Conservation (phyloP, 2,888 invertebrate genomes). For the Ichneumoninae sp. region DNA sequence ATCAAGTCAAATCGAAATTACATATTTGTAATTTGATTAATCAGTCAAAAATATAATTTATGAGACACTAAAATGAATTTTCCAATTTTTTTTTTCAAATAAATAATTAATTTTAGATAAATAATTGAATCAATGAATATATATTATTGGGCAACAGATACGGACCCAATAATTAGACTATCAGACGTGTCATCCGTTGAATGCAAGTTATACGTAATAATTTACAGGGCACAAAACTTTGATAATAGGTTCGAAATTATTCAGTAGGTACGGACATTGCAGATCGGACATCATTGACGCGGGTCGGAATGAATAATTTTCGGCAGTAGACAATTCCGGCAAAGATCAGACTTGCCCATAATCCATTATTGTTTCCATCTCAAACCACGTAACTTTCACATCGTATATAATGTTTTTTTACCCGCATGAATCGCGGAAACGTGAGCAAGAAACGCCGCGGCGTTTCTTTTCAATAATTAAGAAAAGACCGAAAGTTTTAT, state of each 20-base stretch:
- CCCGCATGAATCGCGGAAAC: background rate
- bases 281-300: background rate
- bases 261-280: background rate
- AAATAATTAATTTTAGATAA: too few relatives aligned
- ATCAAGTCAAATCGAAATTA: too few relatives aligned
- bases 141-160: background rate
- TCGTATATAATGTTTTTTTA: background rate
- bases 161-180: background rate
- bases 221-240: background rate
- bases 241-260: background rate
- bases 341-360: background rate
- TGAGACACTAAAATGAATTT: too few relatives aligned
- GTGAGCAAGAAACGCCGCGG: background rate
- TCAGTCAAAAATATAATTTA: too few relatives aligned
- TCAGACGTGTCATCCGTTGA: background rate
- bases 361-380: background rate
- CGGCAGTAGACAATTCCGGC: background rate
- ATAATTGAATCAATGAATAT: too few relatives aligned
- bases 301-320: background rate
- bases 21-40: too few relatives aligned
- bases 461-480: slow-evolving; percentile 32
- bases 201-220: background rate
- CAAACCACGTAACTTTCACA: background rate
- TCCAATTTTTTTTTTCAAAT: too few relatives aligned
- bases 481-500: slow-evolving; percentile 24